phyloP scores from a whole-genome alignment of 37 sponge, comb jelly and placozoan species.

The Dysidea cf. avara region DNA sequence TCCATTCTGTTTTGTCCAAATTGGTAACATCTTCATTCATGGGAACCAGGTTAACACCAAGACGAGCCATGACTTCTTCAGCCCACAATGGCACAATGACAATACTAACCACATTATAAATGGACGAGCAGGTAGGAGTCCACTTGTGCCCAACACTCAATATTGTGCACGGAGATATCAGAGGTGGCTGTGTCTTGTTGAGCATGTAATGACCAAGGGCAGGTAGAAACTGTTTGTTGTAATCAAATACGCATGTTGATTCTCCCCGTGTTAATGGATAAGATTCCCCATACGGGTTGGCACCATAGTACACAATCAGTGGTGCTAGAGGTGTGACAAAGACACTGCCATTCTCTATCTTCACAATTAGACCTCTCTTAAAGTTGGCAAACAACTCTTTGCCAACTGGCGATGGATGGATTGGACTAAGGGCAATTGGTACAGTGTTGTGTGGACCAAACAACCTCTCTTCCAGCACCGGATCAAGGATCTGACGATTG shows the following conservation, averaged over 20 bases:
- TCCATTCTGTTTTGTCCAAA: too few species aligned
- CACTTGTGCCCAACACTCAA: too few species aligned
- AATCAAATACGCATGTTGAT: conserved; percentile 40
- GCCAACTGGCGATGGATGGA: conserved; percentile 44
- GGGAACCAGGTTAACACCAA: too few species aligned
- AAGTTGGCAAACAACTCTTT: conserved; percentile 30
- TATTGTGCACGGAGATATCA: too few species aligned
- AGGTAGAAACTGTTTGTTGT: conserved; percentile 28
- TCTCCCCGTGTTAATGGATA: conserved; percentile 36
- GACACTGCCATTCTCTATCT: conserved; percentile 28
- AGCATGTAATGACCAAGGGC: too few species aligned
- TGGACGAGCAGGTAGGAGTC: too few species aligned
- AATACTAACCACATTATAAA: too few species aligned
- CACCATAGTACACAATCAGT: conserved; percentile 46
- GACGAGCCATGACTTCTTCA: too few species aligned
- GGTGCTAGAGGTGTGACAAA: conserved; percentile 51
- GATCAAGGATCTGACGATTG: conserved; percentile 32
- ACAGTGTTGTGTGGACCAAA: conserved; percentile 55
- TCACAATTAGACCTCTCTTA: conserved; percentile 47
- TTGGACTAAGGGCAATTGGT: conserved; percentile 53
- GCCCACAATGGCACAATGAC: too few species aligned
- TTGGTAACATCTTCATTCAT: too few species aligned
- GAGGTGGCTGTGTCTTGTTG: too few species aligned
- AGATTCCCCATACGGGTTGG: conserved; percentile 35
- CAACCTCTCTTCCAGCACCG: conserved; percentile 39